Conservation (phyloP, 2,888 invertebrate genomes). For the Lithodes maja region DNA sequence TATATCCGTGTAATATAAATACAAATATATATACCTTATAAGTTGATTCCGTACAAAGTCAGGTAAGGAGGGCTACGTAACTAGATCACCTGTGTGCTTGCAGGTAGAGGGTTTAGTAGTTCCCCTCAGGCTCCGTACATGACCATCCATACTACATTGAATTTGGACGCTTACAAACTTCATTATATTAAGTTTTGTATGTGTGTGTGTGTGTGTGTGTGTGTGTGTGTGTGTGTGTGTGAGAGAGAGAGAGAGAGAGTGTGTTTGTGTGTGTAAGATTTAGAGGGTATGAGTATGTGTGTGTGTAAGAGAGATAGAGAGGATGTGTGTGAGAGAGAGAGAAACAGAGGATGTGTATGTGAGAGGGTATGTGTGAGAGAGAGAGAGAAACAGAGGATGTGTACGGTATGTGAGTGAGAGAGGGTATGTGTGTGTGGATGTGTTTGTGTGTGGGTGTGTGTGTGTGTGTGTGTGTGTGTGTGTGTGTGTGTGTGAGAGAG, state of each 20-base stretch:
- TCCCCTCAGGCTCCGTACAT: too few relatives aligned
- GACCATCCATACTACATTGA: too few relatives aligned
- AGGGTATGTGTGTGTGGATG: neutral
- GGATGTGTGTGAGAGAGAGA: neutral
- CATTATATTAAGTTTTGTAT: too few relatives aligned
- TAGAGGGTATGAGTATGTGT: neutral
- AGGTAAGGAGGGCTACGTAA: too few relatives aligned
- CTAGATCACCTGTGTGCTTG: too few relatives aligned
- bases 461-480: neutral
- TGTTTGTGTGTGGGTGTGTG: neutral
- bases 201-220: too few relatives aligned
- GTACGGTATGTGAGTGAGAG: neutral
- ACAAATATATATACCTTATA: too few relatives aligned
- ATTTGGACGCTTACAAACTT: too few relatives aligned
- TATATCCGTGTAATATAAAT: too few relatives aligned
- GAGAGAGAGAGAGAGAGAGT: neutral
- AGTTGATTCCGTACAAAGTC: too few relatives aligned
- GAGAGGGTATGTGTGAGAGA: neutral
- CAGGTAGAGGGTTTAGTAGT: too few relatives aligned
- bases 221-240: neutral
- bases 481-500: too few relatives aligned
- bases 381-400: neutral
- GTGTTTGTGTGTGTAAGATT: neutral
- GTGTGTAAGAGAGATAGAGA: neutral
- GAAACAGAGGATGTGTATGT: neutral